These are phyloP conservation scores for Megamerina dolium DNA, from an alignment of 2,888 invertebrate genomes.

Conservation along the genomic window DNA sequence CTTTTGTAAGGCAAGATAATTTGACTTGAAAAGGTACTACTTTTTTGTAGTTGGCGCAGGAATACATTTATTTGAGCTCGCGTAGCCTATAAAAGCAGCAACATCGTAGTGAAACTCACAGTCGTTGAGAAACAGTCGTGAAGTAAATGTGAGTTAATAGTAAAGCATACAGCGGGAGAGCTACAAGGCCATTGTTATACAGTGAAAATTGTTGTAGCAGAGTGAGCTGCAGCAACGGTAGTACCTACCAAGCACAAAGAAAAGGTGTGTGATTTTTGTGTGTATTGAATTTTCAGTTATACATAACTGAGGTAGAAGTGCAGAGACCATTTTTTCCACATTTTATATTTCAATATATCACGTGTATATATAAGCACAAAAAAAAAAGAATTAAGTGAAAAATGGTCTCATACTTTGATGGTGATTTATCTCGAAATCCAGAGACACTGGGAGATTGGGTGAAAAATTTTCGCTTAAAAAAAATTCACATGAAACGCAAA, in stretches of 20 bases:
- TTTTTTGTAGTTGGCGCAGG: constrained; percentile 13
- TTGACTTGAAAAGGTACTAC: no score
- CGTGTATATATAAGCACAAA: no score
- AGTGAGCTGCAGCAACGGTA: constrained; percentile 2
- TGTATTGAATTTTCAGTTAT: neutral
- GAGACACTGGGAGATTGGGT: constrained; percentile 53
- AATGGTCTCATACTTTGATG: no score
- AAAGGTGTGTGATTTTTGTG: constrained; percentile 20
- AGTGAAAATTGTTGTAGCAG: neutral
- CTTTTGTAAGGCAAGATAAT: no score
- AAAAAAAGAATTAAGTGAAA: no score
- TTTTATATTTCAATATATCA: no score
- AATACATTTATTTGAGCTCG: constrained; percentile 7
- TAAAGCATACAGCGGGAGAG: neutral
- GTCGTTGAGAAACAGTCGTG: constrained; percentile 12
- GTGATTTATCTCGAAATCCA: constrained; percentile 14
- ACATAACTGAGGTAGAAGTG: no score
- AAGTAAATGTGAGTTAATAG: neutral
- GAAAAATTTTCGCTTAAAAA: constrained; percentile 54
- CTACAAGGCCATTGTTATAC: no score
- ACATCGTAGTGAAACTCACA: constrained; percentile 1
- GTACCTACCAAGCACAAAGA: constrained; percentile 5
- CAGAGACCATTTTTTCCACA: no score
- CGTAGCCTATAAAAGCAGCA: constrained; percentile 5
- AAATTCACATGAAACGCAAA: constrained; percentile 50